Conservation (phyloP, 2,797 vertebrate genomes). For the Syngnathus rostellatus region DNA sequence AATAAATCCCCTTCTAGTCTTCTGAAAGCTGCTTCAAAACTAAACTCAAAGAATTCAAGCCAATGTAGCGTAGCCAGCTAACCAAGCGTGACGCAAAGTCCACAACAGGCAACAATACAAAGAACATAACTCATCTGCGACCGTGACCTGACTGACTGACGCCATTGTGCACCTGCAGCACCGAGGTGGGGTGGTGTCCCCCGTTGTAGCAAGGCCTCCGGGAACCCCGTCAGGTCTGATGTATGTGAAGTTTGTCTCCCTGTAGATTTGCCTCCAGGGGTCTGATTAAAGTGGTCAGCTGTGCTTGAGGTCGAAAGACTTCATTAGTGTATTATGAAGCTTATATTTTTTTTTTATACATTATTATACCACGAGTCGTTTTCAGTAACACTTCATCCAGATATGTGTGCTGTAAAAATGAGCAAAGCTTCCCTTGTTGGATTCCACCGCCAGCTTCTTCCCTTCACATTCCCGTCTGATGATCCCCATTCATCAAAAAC, state of each 20-base stretch:
- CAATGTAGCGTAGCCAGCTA: too few species aligned
- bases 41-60: background rate
- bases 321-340: conserved; percentile 61
- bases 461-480: background rate
- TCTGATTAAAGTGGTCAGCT: conserved; percentile 68
- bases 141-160: conserved; percentile 24
- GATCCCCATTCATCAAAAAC: background rate
- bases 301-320: conserved; percentile 68
- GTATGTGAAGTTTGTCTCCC: conserved; percentile 55
- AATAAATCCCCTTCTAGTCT: too few species aligned
- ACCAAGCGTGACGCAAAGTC: background rate
- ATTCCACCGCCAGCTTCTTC: background rate
- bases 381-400: conserved; percentile 70
- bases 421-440: background rate
- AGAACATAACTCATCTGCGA: conserved; percentile 11
- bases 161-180: conserved; percentile 60
- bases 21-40: too few species aligned
- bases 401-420: background rate
- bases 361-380: conserved; percentile 48
- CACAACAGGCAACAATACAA: conserved; percentile 30
- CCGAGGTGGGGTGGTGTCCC: background rate
- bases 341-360: conserved; percentile 45
- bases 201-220: background rate
- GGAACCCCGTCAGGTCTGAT: conserved; percentile 31
- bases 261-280: conserved; percentile 54